Base-by-base conservation (phyloP, 2,113 vertebrate genomes). In the Heterotilapia buettikoferi region DNA sequence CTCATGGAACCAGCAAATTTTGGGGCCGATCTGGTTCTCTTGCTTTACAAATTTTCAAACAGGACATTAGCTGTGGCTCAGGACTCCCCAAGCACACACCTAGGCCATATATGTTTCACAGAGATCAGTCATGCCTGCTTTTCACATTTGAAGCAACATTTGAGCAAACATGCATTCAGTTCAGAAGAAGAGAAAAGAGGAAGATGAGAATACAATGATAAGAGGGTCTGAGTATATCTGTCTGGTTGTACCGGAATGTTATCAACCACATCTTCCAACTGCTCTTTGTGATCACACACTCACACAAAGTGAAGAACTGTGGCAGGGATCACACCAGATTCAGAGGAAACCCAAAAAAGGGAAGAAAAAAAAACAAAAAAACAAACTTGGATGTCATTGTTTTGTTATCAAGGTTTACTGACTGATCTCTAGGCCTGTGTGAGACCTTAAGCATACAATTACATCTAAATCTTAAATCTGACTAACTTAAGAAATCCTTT, bases 311-410 rank as follows among this genome's bases (percentile, higher is more conserved):
- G 10, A 38, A 36, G 4, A 38, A 66, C 61, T 66, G 33, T 38
- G 4, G 18, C 61, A 63, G 4, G 59, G 9, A 63, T 63, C 59
- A 36, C 31, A 63, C 4, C 61, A 5, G 61, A 66, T 38, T n/a
- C 1, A 0, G 31, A 66, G 61, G 0, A n/a, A 66, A 38, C 31
- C 61, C 61, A 68, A 68, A 40, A 40, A 1, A 40, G 3, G 11
- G 11, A 21, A 1, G 11, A 0, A 13, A 5, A 33, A 31, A 12
- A 1, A 4, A 3, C 1, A 0, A 1, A 10, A 18, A n/a, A 26
- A 5, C n/a, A 26, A 68, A 2, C 6, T 0, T 66, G 33, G 3
- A 66, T 13, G 33, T 38, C 61, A 66, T 0, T 38, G 7, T 38
- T 38, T 36, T 7, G 33, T 66, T 12, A 66, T 38, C 61, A 19